These are phyloP conservation scores for Carcharodon carcharias DNA, from an alignment of 2,797 vertebrate genomes.

Conservation along the genomic window DNA sequence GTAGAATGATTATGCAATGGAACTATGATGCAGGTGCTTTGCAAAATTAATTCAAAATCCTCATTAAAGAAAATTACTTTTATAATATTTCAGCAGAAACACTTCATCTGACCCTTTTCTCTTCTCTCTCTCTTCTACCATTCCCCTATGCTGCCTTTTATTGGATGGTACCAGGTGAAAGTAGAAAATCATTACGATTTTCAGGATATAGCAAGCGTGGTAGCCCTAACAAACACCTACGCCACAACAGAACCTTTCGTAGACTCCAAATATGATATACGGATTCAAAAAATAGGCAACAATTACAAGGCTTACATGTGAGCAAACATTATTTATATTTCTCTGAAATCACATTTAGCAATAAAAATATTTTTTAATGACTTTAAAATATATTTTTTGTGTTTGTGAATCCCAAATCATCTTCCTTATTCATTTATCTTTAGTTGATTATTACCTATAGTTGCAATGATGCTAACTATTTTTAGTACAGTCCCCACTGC, in stretches of 20 bases:
- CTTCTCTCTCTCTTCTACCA: conserved; percentile 11
- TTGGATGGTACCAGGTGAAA: conserved; percentile 69
- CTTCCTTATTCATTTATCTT: neutral
- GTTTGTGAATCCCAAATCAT: neutral
- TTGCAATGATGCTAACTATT: neutral
- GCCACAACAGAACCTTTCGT: conserved; percentile 93
- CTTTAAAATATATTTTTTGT: neutral
- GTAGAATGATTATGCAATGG: neutral
- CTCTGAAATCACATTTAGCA: neutral
- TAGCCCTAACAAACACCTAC: conserved; percentile 96
- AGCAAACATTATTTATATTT: conserved; percentile 48
- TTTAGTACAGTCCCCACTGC: neutral
- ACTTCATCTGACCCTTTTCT: conserved; percentile 8
- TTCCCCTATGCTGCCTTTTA: neutral
- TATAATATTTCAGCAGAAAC: neutral
- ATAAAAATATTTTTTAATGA: neutral
- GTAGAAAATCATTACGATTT: conserved; percentile 97
- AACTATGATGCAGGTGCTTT: neutral
- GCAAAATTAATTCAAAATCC: neutral
- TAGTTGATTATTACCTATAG: neutral
- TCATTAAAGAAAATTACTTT: neutral
- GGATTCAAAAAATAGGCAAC: conserved; percentile 91
- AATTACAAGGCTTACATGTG: conserved; percentile 99
- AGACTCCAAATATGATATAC: conserved; percentile 95
- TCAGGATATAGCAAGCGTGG: conserved; percentile 97